Evolutionary conservation across 1,140 invertebrate species (phyloP), one percentile per base, ranked within the genome.

Genomic region (Fopius arisanus): DNA sequence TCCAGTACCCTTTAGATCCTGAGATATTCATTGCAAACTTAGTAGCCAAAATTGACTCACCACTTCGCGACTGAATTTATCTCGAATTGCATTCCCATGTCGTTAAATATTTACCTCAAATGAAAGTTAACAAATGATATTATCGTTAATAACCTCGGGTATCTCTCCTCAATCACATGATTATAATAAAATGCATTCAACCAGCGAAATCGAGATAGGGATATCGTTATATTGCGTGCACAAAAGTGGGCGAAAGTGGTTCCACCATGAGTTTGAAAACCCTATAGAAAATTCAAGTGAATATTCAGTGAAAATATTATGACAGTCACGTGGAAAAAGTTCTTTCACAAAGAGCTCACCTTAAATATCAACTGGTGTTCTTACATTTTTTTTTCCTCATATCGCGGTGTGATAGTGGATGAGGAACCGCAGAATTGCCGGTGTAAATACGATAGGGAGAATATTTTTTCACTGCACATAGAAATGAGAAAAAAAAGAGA

Each of bases 171-270:
- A 59, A 59, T 59, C 23, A 59, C 10, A 59, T 26, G 23, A 14
- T 59, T 59, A 59, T 23, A 59, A 59, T 59, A 21, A 59, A 59
- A 59, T 59, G 54, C 54, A 59, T 59, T 59, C 54, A 59, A 59
- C 54, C 54, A 59, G 54, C 23, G 54, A 59, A 59, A 59, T 59
- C 23, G 19, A 26, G 19, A 59, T 59, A 23, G 3, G 43, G 23
- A 28, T 59, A 59, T 59, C 23, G 54, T 26, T 23, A 6, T 28
- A 28, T 59, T 59, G 54, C 54, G 54, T 59, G 54, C 54, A 59
- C 54, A 7, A 23, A 59, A 59, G 19, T 59, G 19, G 54, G 54
- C 54, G 54, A 59, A 59, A 59, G 54, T 59, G 54, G 54, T 26
- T 23, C 54, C 54, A 59, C 23, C 7, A 28, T 59, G 54, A 12